phyloP scores from a whole-genome alignment of 2,888 invertebrate species.

The Abscondita cerata region DNA sequence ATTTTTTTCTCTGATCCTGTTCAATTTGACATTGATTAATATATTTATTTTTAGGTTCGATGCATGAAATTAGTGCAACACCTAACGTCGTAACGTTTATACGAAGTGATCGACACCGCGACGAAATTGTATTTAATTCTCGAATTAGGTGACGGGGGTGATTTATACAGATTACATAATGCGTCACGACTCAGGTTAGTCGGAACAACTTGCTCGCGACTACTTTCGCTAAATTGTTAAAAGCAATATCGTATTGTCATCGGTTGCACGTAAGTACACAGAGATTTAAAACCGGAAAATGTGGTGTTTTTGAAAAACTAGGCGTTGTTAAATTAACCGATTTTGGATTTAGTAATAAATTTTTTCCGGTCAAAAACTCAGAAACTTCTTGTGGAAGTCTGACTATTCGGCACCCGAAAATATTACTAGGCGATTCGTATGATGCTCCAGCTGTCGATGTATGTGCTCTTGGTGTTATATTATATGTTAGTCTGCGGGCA shows the following conservation, averaged over 20 bases:
- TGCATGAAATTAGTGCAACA: conserved; percentile 99
- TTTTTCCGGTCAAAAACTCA: conserved; percentile 94
- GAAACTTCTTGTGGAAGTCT: conserved; percentile 98
- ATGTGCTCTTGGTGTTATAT: conserved; percentile 98
- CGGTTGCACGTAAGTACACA: conserved; percentile 86
- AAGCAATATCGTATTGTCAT: conserved; percentile 98
- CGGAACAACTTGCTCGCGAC: conserved; percentile 82
- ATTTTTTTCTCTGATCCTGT: no score
- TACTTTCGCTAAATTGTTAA: conserved; percentile 97
- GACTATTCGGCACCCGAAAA: conserved; percentile 99
- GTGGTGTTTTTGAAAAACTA: conserved; percentile 97
- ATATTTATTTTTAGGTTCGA: conserved; percentile 71
- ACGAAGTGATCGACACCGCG: conserved; percentile 99
- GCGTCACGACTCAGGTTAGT: conserved; percentile 90
- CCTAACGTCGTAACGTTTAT: conserved; percentile 96
- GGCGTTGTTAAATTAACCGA: conserved; percentile 98
- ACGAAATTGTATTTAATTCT: conserved; percentile 96
- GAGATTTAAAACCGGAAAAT: conserved; percentile 99
- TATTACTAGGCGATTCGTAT: conserved; percentile 96
- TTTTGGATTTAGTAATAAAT: conserved; percentile 96
- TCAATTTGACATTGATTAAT: no score
- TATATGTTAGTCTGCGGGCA: conserved; percentile 97
- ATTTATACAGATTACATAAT: conserved; percentile 98
- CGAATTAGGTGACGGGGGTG: conserved; percentile 97
- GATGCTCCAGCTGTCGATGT: conserved; percentile 99